Evolutionary conservation across 35 echinoderm and acorn worm species (phyloP).

Genomic region (Lytechinus pictus): DNA sequence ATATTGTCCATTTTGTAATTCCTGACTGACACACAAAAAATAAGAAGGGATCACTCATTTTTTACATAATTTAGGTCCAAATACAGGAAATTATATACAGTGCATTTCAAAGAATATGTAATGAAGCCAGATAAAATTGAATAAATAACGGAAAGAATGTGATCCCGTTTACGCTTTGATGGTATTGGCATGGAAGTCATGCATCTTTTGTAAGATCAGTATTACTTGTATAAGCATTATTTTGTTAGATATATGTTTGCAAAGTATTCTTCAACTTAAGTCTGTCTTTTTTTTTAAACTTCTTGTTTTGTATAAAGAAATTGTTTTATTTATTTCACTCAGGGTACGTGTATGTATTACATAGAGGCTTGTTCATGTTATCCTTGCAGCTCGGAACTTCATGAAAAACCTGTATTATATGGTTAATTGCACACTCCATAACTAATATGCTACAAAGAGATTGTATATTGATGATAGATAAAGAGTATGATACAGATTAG

Average conservation of each 20-base stretch:
- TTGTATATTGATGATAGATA: neutral
- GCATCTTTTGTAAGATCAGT: neutral
- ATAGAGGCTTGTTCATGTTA: neutral
- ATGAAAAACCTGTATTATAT: neutral
- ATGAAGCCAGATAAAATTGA: neutral
- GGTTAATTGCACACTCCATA: neutral
- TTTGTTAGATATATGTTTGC: slow-evolving; percentile 8
- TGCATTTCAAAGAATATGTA: neutral
- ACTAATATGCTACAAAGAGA: neutral
- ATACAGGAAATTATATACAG: neutral
- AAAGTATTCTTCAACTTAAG: neutral
- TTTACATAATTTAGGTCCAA: neutral
- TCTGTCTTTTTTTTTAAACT: neutral
- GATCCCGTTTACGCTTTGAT: neutral
- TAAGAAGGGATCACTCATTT: neutral
- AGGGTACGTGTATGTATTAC: neutral
- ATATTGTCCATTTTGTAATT: neutral
- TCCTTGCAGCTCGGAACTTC: neutral
- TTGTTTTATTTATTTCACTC: neutral
- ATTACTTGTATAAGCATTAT: slow-evolving; percentile 1
- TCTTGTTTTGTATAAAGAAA: neutral
- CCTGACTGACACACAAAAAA: neutral
- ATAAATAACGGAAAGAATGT: neutral
- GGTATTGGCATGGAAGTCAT: neutral
- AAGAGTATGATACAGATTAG: neutral